Evolutionary conservation across 2,888 invertebrate species (phyloP).

Genomic region (Heliconius sara): DNA sequence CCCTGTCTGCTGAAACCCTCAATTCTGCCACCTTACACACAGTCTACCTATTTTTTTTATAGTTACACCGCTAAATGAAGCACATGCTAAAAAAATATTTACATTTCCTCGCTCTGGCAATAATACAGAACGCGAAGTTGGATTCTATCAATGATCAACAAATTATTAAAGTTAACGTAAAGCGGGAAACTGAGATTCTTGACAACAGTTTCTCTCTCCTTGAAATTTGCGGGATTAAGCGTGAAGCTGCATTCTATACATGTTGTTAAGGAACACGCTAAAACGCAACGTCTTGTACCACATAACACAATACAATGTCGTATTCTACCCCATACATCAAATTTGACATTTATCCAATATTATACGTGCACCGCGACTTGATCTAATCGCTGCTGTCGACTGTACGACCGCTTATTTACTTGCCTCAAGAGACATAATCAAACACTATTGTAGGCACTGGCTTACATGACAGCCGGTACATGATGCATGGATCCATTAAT

Average conservation of each 20-base stretch:
- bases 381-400: conserved; percentile 68
- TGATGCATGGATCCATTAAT: conserved; percentile 21
- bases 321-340: conserved; percentile 68
- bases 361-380: conserved; percentile 70
- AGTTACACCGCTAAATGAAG: no score
- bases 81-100: no score
- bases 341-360: conserved; percentile 80
- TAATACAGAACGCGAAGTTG: no score
- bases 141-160: no score
- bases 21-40: no score
- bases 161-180: no score
- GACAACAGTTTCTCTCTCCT: background rate
- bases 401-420: conserved; percentile 61
- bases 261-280: background rate
- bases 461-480: conserved; percentile 8
- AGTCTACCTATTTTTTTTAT: no score
- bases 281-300: background rate
- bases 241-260: background rate
- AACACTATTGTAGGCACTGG: conserved; percentile 51
- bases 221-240: background rate
- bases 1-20: no score
- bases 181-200: no score
- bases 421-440: conserved; percentile 54
- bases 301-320: conserved; percentile 26
- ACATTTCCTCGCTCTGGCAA: no score